A percentile compares a stretch with the other conserved stretches of the same genome.
Conservation (phyloP, 2,113 vertebrate genomes). For the Cephalopterus ornatus region DNA sequence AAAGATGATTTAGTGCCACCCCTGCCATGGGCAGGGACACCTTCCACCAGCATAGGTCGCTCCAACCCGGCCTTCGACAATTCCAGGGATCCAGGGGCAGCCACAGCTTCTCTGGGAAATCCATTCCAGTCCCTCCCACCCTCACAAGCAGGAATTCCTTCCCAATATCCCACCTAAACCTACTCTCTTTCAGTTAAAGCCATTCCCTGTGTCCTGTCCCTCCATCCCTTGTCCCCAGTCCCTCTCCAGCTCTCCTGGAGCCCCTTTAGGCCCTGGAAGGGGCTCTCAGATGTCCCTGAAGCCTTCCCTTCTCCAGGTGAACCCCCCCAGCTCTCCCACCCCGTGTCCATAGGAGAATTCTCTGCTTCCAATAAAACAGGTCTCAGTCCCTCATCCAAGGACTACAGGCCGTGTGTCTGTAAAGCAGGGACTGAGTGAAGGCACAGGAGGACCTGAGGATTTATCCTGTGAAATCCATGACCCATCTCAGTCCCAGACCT, state of each 20-base stretch:
- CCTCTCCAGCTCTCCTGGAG: not conserved
- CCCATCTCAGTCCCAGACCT: not conserved
- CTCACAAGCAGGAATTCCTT: not conserved
- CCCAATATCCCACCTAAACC: not conserved
- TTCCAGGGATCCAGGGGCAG: not conserved
- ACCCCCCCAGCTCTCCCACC: not conserved
- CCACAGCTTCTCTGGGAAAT: not conserved
- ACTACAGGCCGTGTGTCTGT: not conserved
- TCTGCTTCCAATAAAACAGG: not conserved
- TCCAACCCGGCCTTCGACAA: not conserved
- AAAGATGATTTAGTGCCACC: too few species aligned
- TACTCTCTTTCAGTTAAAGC: not conserved
- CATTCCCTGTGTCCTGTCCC: not conserved
- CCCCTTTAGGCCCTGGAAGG: not conserved
- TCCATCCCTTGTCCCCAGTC: not conserved
- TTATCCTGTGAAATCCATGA: not conserved
- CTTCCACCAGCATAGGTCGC: accelerated
- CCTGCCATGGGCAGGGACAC: not conserved
- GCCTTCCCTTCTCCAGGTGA: not conserved
- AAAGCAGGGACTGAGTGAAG: not conserved
- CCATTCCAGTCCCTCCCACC: not conserved
- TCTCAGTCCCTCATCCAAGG: not conserved
- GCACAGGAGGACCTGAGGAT: accelerated
- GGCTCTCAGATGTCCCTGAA: not conserved
- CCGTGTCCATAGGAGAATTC: not conserved